Percentiles rank a stretch among this genome's conserved stretches.
phyloP scores from a whole-genome alignment of 2,797 vertebrate species.

The Pogonophryne albipinna region DNA sequence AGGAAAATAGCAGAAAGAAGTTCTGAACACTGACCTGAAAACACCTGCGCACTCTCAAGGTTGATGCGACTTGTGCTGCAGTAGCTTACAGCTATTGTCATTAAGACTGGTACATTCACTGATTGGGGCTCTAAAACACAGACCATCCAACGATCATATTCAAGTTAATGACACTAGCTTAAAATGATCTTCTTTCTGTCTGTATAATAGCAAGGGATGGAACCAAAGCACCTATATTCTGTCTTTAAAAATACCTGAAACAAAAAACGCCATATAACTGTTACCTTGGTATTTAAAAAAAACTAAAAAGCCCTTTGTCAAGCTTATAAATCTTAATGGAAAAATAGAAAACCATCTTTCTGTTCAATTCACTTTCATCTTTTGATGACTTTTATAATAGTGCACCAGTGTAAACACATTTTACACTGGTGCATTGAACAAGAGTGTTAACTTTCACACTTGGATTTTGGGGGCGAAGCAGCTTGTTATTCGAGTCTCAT shows the following conservation, averaged over 20 bases:
- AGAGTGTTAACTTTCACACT: conserved; percentile 55
- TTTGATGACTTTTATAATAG: conserved; percentile 1
- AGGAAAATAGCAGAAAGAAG: neutral
- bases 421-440: neutral
- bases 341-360: neutral
- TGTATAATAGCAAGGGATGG: neutral
- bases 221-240: neutral
- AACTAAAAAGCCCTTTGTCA: neutral
- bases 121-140: neutral
- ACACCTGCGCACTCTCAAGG: neutral
- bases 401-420: neutral
- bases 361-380: neutral
- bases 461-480: conserved; percentile 33
- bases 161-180: neutral
- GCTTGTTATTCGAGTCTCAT: conserved; percentile 69
- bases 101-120: neutral
- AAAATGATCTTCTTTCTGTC: neutral
- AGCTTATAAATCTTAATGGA: neutral
- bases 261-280: neutral
- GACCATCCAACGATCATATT: neutral
- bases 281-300: neutral
- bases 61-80: neutral
- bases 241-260: neutral
- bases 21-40: neutral
- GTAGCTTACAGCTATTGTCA: neutral